Percentiles rank a stretch among this genome's conserved stretches.
These are phyloP conservation scores for Polydrusus cervinus DNA, from an alignment of 2,888 invertebrate genomes.

Conservation along the genomic window DNA sequence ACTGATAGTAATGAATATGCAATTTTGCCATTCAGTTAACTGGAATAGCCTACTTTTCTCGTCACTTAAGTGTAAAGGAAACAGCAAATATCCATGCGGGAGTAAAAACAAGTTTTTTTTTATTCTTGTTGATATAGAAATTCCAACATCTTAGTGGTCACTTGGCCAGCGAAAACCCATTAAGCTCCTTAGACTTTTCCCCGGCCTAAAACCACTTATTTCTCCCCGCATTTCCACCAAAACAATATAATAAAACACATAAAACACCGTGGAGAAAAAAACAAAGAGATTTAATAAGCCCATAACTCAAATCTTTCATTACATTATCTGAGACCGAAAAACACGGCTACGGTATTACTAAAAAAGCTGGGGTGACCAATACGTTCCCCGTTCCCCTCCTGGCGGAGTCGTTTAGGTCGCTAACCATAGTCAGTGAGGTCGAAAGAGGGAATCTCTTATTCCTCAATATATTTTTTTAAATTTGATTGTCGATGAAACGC, in stretches of 20 bases:
- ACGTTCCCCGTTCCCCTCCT: constrained; percentile 10
- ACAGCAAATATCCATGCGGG: no score
- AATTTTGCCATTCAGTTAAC: no score
- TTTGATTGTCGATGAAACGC: background rate
- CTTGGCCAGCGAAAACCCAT: constrained; percentile 18
- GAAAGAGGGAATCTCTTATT: background rate
- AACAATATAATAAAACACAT: constrained; percentile 48
- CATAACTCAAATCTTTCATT: constrained; percentile 68
- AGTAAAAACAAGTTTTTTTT: background rate
- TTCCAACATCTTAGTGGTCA: background rate
- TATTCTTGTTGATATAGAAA: background rate
- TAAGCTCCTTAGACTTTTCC: background rate
- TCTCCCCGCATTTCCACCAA: constrained; percentile 29
- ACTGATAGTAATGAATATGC: no score
- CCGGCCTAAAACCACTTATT: constrained; percentile 24
- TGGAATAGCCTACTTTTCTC: no score
- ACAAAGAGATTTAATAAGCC: constrained; percentile 66
- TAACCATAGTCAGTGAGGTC: constrained; percentile 20
- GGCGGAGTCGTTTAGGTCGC: constrained; percentile 6
- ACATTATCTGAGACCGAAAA: constrained; percentile 67
- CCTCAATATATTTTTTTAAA: no score
- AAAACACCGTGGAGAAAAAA: constrained; percentile 53
- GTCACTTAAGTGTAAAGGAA: no score
- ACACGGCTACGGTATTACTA: constrained; percentile 65
- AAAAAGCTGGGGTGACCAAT: constrained; percentile 60